Evolutionary conservation across 1,140 invertebrate species (phyloP), one percentile per base, ranked within the genome.

Genomic region (Tetragonula clypearis): DNA sequence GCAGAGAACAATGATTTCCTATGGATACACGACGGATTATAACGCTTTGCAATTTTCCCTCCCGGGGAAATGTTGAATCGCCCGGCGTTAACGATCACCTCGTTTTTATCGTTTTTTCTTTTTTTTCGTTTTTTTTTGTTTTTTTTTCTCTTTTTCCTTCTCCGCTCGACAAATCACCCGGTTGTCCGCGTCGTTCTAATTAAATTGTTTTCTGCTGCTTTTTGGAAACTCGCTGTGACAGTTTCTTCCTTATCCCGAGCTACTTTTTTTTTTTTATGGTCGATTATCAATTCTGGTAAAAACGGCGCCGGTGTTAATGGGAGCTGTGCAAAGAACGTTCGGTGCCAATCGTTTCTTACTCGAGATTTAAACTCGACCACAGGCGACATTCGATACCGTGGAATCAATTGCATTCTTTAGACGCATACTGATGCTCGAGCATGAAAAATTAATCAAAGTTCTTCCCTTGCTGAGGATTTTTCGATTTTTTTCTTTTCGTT

Each of bases 1-100:
- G 66, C 0, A 4, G 8, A 35, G 35, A 78, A 60, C 77, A 79
- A 55, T 84, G 79, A 84, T 41, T 55, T n/a, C 5, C 41, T 23
- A 49, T 35, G n/a, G 56, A 71, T 60, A 71, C 75, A 21, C 60
- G 21, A 53, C 41, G 62, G 2, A n/a, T 41, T 55, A 30, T 55
- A 84, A 35, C 68, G 56, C 41, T n/a, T 30, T 30, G 75, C 35
- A 79, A 84, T 84, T 79, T 35, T 17, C 71, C 26, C 26, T 15
- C 23, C 30, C n/a, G 82, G 41, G 41, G 41, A 6, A 71, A 84
- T 69, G 41, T 17, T 71, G 60, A 71, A 79, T 79, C 66, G 56
- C 12, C 26, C 26, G 55, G 12, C 55, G 66, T 69, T 66, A 79
- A 84, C 82, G 82, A 79, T 84, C 19, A 49, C 66, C 41, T 17